These are phyloP conservation scores for Pachymerium ferrugineum DNA, from an alignment of 2,888 invertebrate genomes.

Conservation along the genomic window DNA sequence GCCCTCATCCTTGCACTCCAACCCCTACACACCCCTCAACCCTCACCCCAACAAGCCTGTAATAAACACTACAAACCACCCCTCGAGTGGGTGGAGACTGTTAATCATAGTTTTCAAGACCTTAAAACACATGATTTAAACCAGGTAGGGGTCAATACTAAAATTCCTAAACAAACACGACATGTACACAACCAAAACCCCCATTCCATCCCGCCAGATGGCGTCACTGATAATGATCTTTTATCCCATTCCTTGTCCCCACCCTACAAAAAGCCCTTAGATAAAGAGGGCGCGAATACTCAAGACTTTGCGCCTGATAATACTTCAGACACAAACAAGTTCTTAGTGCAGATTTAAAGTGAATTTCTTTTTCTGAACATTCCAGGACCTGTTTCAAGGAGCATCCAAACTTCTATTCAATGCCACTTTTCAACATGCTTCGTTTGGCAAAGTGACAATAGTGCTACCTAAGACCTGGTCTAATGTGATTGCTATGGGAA, in stretches of 20 bases:
- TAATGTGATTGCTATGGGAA: constrained; percentile 41
- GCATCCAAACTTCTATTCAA: constrained; percentile 57
- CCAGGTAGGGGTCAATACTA: background rate
- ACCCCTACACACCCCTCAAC: too few species aligned
- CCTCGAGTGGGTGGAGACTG: background rate
- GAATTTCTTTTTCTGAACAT: too few species aligned
- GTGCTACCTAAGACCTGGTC: constrained; percentile 59
- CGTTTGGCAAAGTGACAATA: constrained; percentile 56
- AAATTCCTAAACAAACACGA: constrained; percentile 17
- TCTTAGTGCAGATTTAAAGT: too few species aligned
- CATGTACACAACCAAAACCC: background rate
- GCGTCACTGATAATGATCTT: constrained; percentile 5
- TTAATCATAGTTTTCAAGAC: background rate
- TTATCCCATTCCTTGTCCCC: background rate
- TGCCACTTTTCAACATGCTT: constrained; percentile 56
- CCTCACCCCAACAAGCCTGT: too few species aligned
- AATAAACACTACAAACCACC: background rate
- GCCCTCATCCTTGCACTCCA: too few species aligned
- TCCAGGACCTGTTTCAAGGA: constrained; percentile 54
- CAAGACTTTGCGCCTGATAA: background rate
- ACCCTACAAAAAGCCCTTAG: background rate
- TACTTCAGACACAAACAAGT: background rate
- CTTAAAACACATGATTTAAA: background rate
- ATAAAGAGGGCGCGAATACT: background rate
- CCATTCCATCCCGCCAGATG: background rate